Evolutionary conservation across 2,797 vertebrate species (phyloP), one percentile per base, ranked within the genome.

Genomic region (Pangasius djambal): DNA sequence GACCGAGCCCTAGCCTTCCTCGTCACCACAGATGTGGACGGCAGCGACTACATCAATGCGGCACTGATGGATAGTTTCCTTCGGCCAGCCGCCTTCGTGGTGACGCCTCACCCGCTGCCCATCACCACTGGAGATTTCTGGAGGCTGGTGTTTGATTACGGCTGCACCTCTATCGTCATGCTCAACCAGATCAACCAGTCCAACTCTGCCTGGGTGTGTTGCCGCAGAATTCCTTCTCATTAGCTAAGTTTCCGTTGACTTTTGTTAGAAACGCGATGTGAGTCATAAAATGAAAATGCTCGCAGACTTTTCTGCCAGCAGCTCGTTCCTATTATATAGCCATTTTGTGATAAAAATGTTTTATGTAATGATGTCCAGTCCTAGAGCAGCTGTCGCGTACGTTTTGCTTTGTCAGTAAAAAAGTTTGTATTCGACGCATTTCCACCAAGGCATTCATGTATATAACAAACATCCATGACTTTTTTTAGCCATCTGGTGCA

Each of bases 141-240:
- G 98, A 95, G 98, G 88, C 95, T 99, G 50, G 96, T 99, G 67
- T 99, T 98, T 0, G 98, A 99, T 96, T 99, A 99, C 0, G 97
- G 98, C 85, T 99, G 98, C 95, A 99, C 97, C 89, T 97, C 97
- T n/a, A 97, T 99, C 8, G 96, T 99, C 94, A 99, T 99, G 98
- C 97, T 99, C 83, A 99, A 99, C 96, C 98, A 99, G 93, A 96
- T 99, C 82, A 98, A 99, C 96, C 98, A 98, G 95, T 99, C 97
- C 95, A 99, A 98, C 96, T 99, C 98, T 0, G 97, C 98, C 91
- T 98, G 98, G 98, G 98, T 99, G 94, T 97, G 98, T 91, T 2
- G 1, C 2, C 34, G 6, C 6, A 52, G 37, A 18, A 18, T 50
- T 67, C 25, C 4, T 65, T n/a, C 25, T n/a, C 37, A 28, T 28